Conservation (phyloP, 2,888 invertebrate species). For the Orgyia antiqua region DNA sequence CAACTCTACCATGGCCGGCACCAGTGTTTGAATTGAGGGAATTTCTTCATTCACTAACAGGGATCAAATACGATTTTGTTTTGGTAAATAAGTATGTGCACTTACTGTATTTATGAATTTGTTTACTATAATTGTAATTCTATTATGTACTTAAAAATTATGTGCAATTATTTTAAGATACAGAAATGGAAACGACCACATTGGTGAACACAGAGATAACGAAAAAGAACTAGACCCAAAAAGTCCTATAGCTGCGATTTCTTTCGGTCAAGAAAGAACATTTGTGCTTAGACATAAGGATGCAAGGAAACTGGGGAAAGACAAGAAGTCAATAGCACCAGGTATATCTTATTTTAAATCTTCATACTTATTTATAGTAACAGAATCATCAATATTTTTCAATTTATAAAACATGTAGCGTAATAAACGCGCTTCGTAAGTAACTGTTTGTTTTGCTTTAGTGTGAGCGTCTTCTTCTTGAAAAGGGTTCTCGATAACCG, state of each 20-base stretch:
- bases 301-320: slow-evolving; percentile 64
- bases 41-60: slow-evolving; percentile 66
- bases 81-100: slow-evolving; percentile 82
- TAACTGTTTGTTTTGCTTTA: slow-evolving; percentile 92
- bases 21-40: slow-evolving; percentile 71
- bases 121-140: too few species aligned
- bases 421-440: slow-evolving; percentile 91
- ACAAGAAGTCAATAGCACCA: slow-evolving; percentile 58
- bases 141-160: too few species aligned
- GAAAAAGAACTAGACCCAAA: slow-evolving; percentile 81
- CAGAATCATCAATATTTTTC: slow-evolving; percentile 74
- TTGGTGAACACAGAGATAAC: slow-evolving; percentile 85
- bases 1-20: slow-evolving; percentile 80
- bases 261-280: slow-evolving; percentile 80
- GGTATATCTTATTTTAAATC: slow-evolving; percentile 69
- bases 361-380: slow-evolving; percentile 73
- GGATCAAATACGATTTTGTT: slow-evolving; percentile 80
- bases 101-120: neutral
- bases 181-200: slow-evolving; percentile 81
- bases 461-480: slow-evolving; percentile 83
- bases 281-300: slow-evolving; percentile 82
- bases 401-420: slow-evolving; percentile 88
- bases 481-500: slow-evolving; percentile 89
- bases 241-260: slow-evolving; percentile 82
- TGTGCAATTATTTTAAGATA: slow-evolving; percentile 67